Conservation (phyloP, 1,140 invertebrate genomes). For the Drosophila rhopaloa region DNA sequence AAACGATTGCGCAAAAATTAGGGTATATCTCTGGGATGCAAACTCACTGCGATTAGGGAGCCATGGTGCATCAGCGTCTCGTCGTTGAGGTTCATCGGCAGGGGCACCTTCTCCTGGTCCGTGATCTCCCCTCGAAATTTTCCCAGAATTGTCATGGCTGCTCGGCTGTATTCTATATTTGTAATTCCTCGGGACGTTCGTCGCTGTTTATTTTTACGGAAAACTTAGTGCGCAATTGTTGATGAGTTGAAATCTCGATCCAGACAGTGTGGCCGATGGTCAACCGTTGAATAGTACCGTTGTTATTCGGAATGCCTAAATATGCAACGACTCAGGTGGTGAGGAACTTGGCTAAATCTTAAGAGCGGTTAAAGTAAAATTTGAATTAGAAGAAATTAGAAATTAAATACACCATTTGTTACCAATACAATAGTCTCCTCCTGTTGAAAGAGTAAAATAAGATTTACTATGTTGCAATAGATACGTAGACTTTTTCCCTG, state of each 20-base stretch:
- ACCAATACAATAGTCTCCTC: too few relatives aligned
- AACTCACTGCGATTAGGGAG: constrained; percentile 72
- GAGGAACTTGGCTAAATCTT: background rate
- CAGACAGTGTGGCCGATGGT: background rate
- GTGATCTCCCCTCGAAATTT: constrained; percentile 65
- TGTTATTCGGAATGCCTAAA: background rate
- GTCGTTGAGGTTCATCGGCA: constrained; percentile 87
- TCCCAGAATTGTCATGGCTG: constrained; percentile 67
- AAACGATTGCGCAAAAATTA: constrained; percentile 56
- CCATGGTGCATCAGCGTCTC: constrained; percentile 70
- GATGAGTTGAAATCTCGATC: constrained; percentile 9
- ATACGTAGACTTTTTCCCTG: too few relatives aligned
- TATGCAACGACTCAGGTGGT: background rate
- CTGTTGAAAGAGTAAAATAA: too few relatives aligned
- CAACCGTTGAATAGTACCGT: too few relatives aligned
- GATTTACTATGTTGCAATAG: too few relatives aligned
- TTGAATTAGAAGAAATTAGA: background rate
- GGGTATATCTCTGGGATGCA: constrained; percentile 3
- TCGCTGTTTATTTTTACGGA: constrained; percentile 33
- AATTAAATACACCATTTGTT: too few relatives aligned
- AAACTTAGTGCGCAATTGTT: constrained; percentile 57
- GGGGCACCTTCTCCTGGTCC: constrained; percentile 86
- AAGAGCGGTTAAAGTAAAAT: background rate
- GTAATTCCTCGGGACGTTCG: background rate
- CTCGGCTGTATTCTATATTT: background rate